A percentile compares a stretch with the other conserved stretches of the same genome.
phyloP scores from a whole-genome alignment of 2,113 vertebrate genomes.

The Antechinus stuartii region DNA sequence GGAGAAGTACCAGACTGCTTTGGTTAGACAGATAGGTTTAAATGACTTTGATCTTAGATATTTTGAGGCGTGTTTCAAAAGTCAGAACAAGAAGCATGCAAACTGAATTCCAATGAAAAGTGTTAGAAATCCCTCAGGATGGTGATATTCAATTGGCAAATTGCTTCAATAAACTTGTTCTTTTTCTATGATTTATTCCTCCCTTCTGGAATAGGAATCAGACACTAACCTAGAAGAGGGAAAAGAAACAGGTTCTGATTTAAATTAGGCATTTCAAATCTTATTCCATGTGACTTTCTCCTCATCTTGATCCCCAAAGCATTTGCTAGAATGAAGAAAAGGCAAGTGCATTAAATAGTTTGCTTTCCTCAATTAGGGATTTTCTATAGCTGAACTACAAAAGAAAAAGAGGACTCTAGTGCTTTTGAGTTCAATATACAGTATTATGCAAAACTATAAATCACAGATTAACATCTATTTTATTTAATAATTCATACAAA shows the following conservation, averaged over 20 bases:
- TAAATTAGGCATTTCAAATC: slow-evolving; percentile 12
- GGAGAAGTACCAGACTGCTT: background rate
- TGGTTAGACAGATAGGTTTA: background rate
- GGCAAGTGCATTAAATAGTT: background rate
- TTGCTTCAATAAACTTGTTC: slow-evolving; percentile 13
- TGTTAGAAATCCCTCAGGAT: slow-evolving; percentile 20
- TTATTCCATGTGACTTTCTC: background rate
- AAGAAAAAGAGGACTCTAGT: background rate
- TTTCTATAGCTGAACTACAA: background rate
- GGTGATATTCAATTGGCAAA: slow-evolving; percentile 26
- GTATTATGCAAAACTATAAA: slow-evolving; percentile 9
- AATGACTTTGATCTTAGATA: background rate
- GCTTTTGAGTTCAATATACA: background rate
- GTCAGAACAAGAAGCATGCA: slow-evolving; percentile 3
- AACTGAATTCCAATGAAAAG: slow-evolving; percentile 17
- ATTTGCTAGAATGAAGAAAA: background rate
- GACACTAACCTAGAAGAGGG: background rate
- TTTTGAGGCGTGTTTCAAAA: background rate
- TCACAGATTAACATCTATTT: background rate
- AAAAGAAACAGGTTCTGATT: slow-evolving; percentile 17
- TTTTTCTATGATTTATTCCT: slow-evolving; percentile 8
- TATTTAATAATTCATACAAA: slow-evolving; percentile 22
- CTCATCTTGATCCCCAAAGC: slow-evolving; percentile 9
- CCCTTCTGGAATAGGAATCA: slow-evolving; percentile 23
- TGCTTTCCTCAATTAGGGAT: background rate